Evolutionary conservation across 2,888 invertebrate species (phyloP).

Genomic region (Luffia ferchaultella): DNA sequence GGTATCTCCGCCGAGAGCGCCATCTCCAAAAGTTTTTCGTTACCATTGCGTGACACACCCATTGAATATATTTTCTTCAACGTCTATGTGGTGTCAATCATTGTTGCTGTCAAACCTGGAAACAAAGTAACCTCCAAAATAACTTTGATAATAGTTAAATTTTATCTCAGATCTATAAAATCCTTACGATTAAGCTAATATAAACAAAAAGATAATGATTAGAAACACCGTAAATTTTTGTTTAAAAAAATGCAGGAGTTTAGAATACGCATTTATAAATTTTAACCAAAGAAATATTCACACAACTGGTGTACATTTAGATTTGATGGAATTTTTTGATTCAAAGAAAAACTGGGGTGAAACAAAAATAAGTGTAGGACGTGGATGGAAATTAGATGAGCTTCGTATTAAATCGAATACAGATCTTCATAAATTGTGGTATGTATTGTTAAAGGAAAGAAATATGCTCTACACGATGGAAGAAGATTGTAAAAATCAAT

Average conservation of each 20-base stretch:
- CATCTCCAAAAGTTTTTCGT: no score
- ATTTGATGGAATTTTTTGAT: slow-evolving; percentile 92
- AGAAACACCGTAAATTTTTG: background rate
- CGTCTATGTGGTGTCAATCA: no score
- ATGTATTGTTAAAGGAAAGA: slow-evolving; percentile 86
- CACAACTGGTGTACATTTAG: slow-evolving; percentile 42
- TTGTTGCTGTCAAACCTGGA: no score
- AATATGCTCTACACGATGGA: slow-evolving; percentile 99
- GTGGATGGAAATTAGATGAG: slow-evolving; percentile 91
- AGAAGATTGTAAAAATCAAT: slow-evolving; percentile 74
- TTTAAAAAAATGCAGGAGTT: background rate
- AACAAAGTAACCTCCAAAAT: no score
- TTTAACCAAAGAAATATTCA: slow-evolving; percentile 24
- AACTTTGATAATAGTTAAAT: no score
- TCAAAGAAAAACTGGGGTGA: slow-evolving; percentile 83
- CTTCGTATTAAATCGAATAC: slow-evolving; percentile 92
- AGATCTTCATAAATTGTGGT: slow-evolving; percentile 98
- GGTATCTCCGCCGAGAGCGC: no score
- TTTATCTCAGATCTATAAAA: no score
- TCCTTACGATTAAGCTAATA: no score
- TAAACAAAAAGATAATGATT: no score
- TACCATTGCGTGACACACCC: no score
- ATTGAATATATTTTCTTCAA: no score
- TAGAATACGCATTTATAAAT: background rate
- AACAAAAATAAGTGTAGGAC: slow-evolving; percentile 77